A percentile compares a stretch with the other conserved stretches of the same genome.
Evolutionary conservation across 2,888 invertebrate species (phyloP).

Genomic region (Hyles lineata): DNA sequence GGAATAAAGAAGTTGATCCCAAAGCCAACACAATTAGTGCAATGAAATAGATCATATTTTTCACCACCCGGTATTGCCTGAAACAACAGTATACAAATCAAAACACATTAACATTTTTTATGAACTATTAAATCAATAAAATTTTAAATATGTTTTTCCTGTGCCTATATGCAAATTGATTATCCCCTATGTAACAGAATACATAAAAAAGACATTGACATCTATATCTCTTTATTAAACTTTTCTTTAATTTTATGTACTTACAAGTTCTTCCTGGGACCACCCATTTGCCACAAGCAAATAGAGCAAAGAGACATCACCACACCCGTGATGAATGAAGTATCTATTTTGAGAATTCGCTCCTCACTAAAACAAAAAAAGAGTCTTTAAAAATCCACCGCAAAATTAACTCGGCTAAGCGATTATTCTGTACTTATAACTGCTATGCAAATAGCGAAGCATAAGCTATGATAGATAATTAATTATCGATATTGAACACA

Average conservation of each 20-base stretch:
- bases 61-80: conserved; percentile 72
- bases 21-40: conserved; percentile 84
- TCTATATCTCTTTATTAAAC: no score
- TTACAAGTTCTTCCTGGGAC: conserved; percentile 87
- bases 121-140: no score
- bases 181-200: no score
- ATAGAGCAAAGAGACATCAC: conserved; percentile 85
- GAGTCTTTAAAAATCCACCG: not conserved
- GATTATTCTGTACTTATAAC: no score
- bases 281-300: conserved; percentile 87
- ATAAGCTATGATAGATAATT: no score
- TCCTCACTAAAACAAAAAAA: conserved; percentile 74
- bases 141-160: no score
- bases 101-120: no score
- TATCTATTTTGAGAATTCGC: conserved; percentile 85
- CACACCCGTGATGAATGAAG: conserved; percentile 85
- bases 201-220: no score
- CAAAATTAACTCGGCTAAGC: not conserved
- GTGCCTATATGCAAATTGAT: no score
- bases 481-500: no score
- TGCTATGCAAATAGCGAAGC: no score
- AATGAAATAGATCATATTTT: conserved; percentile 79
- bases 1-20: conserved; percentile 85
- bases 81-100: conserved; percentile 64
- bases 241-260: conserved; percentile 49